Base-by-base conservation (phyloP, 2,888 invertebrate genomes). In the Petrolisthes cinctipes region DNA sequence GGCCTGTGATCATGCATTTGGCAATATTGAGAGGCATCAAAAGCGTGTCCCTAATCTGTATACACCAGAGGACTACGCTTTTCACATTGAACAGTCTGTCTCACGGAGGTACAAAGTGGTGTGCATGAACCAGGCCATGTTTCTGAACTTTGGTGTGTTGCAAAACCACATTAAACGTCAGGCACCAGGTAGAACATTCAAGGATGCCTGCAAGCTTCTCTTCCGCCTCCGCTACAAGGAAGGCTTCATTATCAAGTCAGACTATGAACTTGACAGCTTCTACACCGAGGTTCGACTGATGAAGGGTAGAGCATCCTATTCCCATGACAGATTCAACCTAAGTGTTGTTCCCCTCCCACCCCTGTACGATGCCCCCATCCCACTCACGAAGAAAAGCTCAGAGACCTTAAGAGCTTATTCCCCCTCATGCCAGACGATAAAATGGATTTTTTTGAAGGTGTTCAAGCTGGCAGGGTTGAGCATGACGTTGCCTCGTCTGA, bases 41-140 rank as follows among this genome's bases (percentile, higher is more conserved):
- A 14, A 4, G 17, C 78, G 3, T 14, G 78, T 76, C 11, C 78
- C 78, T 23, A 76, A 76, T 4, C 37, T 76, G 14, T 76, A 76
- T 23, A 76, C 20, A 37, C 78, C 78, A n/a, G 78, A 76, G 14
- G 78, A 76, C 23, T 76, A 76, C 3, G 78, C 37, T 2, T 68
- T 1, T 37, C 37, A 37, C 37, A 37, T 37, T 37, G 37, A 37
- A 37, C 37, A 37, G 37, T 37, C 68, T 6, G 82, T 82, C 61
- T n/a, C 66, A 82, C 7, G 9, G 9, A 7, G 23, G 68, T 68
- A 82, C 82, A 82, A 82, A 66, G 82, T 82, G 61, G 82, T 82
- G 82, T 4, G 68, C 66, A 82, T 82, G 82, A 82, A 57, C 2
- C 61, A 82, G 82, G 82, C 82, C 37, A 68, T 82, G 82, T 82